Conservation (phyloP, 1,140 invertebrate genomes). For the Onthophagus taurus region DNA sequence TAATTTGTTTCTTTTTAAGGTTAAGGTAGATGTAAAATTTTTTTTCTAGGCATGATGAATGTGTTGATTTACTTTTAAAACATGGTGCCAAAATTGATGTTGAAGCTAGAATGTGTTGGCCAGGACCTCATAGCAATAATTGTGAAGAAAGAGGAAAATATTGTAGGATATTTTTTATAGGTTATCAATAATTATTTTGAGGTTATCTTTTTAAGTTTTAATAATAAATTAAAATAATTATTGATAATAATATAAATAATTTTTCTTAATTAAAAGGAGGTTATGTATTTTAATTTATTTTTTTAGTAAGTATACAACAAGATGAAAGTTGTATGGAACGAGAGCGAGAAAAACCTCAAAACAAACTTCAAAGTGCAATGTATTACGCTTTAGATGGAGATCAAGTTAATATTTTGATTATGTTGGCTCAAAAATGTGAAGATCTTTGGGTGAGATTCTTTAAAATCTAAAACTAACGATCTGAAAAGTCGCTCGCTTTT, state of each 20-base stretch:
- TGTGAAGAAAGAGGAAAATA: conserved; percentile 57
- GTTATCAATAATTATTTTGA: too few relatives aligned
- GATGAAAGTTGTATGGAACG: conserved; percentile 34
- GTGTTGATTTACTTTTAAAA: conserved; percentile 45
- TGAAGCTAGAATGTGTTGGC: conserved; percentile 54
- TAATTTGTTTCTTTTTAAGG: conserved; percentile 26
- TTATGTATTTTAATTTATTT: too few relatives aligned
- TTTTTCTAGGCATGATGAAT: conserved; percentile 41
- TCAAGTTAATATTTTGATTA: conserved; percentile 53
- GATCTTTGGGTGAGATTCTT: conserved; percentile 57
- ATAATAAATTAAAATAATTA: background rate
- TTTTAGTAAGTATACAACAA: conserved; percentile 26
- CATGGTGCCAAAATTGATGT: conserved; percentile 47
- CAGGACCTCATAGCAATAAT: conserved; percentile 57
- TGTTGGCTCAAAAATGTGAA: conserved; percentile 56
- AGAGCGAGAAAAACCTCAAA: conserved; percentile 39
- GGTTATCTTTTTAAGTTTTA: background rate
- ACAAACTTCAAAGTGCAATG: conserved; percentile 59
- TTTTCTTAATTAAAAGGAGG: too few relatives aligned
- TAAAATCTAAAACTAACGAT: too few relatives aligned
- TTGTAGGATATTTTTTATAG: conserved; percentile 37
- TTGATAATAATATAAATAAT: background rate
- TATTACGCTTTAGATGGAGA: conserved; percentile 66
- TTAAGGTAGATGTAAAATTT: background rate
- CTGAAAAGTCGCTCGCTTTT: too few relatives aligned